These are phyloP conservation scores for Cairina moschata DNA, from an alignment of 2,113 vertebrate genomes.

Conservation along the genomic window DNA sequence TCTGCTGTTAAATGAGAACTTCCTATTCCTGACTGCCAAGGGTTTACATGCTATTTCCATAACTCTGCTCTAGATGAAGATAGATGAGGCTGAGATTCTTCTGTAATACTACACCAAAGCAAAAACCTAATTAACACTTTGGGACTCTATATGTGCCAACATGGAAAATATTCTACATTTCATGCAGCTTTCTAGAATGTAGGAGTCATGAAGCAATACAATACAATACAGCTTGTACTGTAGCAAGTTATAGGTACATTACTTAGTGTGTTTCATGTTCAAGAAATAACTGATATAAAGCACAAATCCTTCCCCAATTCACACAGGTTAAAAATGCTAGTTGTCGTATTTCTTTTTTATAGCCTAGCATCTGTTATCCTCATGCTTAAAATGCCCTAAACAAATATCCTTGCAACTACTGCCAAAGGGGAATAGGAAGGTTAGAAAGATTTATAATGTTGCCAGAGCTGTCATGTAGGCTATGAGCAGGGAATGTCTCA, in stretches of 20 bases:
- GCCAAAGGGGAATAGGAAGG: constrained; percentile 29
- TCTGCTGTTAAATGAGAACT: not conserved
- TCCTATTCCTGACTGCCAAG: not conserved
- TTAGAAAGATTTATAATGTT: constrained; percentile 47
- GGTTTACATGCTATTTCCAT: not conserved
- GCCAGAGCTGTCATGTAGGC: not conserved
- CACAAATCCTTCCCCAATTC: constrained; percentile 14
- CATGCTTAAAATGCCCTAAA: constrained; percentile 19
- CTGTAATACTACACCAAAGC: not conserved
- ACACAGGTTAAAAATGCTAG: constrained; percentile 4
- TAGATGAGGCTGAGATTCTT: not conserved
- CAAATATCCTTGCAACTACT: not conserved
- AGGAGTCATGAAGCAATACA: not conserved
- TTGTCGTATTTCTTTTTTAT: constrained; percentile 33
- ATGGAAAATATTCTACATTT: not conserved
- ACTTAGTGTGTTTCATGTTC: too few species aligned
- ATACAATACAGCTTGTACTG: not conserved
- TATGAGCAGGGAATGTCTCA: constrained; percentile 11
- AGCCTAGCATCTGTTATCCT: constrained; percentile 25
- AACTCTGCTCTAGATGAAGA: not conserved
- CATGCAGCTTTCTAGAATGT: not conserved
- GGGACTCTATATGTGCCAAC: not conserved
- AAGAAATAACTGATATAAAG: not conserved
- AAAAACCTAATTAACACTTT: not conserved
- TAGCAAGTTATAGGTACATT: not conserved